Evolutionary conservation across 2,797 vertebrate genomes (phyloP).

Genomic region (Myotis pilosus): DNA sequence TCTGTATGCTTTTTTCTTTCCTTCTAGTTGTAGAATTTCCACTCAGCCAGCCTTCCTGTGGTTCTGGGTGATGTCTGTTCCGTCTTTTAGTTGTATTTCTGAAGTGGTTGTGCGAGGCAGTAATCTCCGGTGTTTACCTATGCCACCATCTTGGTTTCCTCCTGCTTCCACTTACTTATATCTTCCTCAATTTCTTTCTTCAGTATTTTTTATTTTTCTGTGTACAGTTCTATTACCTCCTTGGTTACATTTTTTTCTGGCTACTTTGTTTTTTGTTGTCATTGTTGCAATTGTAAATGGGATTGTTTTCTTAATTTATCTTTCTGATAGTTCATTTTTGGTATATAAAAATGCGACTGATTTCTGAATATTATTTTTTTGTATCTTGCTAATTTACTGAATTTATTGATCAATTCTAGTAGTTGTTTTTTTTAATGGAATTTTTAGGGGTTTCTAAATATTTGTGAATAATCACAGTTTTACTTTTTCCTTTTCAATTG

Average conservation of each 20-base stretch:
- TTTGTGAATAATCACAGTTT: not conserved
- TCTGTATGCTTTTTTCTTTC: no score
- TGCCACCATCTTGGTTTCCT: not conserved
- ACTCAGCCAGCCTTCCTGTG: no score
- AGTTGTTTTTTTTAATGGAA: not conserved
- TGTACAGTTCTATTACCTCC: not conserved
- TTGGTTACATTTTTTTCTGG: not conserved
- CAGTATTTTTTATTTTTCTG: not conserved
- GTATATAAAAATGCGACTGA: not conserved
- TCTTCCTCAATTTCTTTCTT: not conserved
- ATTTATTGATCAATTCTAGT: not conserved
- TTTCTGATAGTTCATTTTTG: not conserved
- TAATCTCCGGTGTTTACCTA: no score
- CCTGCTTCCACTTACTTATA: not conserved
- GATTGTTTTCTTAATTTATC: not conserved
- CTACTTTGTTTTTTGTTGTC: not conserved
- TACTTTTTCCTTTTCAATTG: not conserved
- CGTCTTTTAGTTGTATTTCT: no score
- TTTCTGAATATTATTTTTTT: not conserved
- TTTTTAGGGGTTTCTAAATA: not conserved
- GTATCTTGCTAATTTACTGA: not conserved
- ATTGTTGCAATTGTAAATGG: not conserved
- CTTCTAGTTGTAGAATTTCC: no score
- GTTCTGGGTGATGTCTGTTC: no score
- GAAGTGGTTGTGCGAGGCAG: no score